These are phyloP conservation scores for Atherinosoma microstoma DNA, from an alignment of 2,797 vertebrate species.

Conservation along the genomic window DNA sequence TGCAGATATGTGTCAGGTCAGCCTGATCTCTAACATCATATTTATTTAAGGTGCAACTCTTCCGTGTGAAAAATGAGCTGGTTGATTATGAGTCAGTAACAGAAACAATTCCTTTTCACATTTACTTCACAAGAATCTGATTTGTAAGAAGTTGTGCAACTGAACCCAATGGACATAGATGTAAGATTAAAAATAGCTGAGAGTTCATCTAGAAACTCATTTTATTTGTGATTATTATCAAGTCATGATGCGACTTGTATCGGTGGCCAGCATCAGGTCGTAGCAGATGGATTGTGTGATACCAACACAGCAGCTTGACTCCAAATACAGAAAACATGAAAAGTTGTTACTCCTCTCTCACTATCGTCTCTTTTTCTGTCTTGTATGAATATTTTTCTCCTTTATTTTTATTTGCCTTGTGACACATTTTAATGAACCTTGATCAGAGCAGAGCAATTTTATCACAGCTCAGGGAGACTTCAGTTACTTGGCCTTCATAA, in stretches of 20 bases:
- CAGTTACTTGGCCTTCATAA: constrained; percentile 22
- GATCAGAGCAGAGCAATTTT: too few species aligned
- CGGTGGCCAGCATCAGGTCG: constrained; percentile 29
- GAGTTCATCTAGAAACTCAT: too few species aligned
- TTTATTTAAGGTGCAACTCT: neutral
- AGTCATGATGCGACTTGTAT: too few species aligned
- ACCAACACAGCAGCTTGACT: neutral
- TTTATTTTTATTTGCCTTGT: neutral
- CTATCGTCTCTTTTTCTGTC: neutral
- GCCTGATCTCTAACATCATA: neutral
- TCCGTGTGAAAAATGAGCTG: neutral
- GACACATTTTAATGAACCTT: neutral
- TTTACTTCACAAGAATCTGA: neutral
- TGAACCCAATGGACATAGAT: neutral
- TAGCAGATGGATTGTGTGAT: constrained; percentile 4
- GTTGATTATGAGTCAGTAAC: neutral
- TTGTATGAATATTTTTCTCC: constrained; percentile 17
- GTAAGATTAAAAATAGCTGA: too few species aligned
- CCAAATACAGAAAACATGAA: constrained; percentile 7
- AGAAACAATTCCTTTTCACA: neutral
- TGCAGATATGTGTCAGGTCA: constrained; percentile 6
- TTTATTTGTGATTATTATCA: too few species aligned
- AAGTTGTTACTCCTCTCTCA: neutral
- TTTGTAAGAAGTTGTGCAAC: constrained; percentile 1
- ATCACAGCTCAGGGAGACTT: constrained; percentile 35